These are phyloP conservation scores for Ammospiza caudacuta DNA, from an alignment of 2,113 vertebrate genomes.

Conservation along the genomic window DNA sequence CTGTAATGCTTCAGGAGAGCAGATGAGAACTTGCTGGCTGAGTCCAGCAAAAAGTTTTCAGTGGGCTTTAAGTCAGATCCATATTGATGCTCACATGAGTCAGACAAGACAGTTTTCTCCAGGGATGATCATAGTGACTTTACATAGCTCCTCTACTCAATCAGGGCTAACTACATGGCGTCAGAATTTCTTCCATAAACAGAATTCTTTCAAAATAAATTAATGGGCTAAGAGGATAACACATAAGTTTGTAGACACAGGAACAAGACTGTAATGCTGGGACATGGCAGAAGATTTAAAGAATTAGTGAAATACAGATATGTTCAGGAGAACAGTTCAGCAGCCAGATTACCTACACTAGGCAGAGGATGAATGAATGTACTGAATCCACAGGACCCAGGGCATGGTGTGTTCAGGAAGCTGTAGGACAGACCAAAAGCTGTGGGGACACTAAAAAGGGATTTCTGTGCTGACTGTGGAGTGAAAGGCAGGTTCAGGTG, in stretches of 20 bases:
- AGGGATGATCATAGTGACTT: background rate
- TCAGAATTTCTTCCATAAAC: constrained; percentile 39
- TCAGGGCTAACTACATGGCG: background rate
- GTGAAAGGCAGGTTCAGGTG: background rate
- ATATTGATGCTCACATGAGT: background rate
- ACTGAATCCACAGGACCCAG: background rate
- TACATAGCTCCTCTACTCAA: background rate
- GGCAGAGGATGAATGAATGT: background rate
- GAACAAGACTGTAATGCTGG: background rate
- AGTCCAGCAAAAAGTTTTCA: background rate
- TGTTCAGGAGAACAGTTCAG: background rate
- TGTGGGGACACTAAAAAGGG: background rate
- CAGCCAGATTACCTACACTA: background rate
- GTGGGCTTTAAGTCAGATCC: background rate
- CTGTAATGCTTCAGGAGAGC: background rate
- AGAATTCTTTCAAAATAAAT: constrained; percentile 33
- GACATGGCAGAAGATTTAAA: background rate
- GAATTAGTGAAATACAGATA: background rate
- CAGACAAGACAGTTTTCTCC: background rate
- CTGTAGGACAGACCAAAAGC: background rate
- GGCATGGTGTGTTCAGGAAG: background rate
- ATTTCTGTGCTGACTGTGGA: background rate
- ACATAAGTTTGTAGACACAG: background rate
- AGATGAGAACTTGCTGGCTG: background rate
- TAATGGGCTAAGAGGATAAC: constrained; percentile 25